Percentiles rank a stretch among this genome's conserved stretches.
phyloP scores from a whole-genome alignment of 2,113 vertebrate species.

The Pipa parva region DNA sequence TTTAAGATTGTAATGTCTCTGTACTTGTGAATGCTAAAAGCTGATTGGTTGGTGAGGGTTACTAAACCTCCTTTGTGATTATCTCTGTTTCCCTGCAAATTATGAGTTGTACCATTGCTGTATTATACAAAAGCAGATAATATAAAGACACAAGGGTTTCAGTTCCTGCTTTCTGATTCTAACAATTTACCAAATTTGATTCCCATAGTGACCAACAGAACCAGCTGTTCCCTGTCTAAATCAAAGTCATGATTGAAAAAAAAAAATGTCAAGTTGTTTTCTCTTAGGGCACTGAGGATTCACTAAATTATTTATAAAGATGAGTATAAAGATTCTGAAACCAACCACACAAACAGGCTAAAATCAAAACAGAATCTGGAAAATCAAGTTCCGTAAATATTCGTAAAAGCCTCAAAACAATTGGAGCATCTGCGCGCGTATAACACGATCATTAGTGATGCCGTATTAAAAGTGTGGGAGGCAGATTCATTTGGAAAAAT shows the following conservation, averaged over 20 bases:
- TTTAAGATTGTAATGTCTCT: too few relatives aligned
- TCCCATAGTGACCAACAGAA: neutral
- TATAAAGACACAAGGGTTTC: too few relatives aligned
- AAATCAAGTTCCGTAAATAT: neutral
- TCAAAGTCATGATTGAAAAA: neutral
- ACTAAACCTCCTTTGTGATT: too few relatives aligned
- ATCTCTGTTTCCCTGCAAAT: too few relatives aligned
- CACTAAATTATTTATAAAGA: neutral
- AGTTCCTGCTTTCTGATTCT: too few relatives aligned
- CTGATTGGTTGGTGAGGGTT: too few relatives aligned
- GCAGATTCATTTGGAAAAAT: neutral
- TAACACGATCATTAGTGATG: slow-evolving; percentile 22
- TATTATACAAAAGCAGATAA: too few relatives aligned
- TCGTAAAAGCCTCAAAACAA: neutral
- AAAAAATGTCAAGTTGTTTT: slow-evolving; percentile 16
- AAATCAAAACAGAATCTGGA: neutral
- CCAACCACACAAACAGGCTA: neutral
- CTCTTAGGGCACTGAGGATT: neutral
- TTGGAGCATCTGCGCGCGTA: neutral
- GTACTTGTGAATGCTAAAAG: too few relatives aligned
- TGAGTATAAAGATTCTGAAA: too few relatives aligned
- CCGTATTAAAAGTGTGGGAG: slow-evolving; percentile 22
- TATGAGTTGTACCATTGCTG: too few relatives aligned
- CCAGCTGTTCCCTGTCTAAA: neutral
- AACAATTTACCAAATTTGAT: neutral